phyloP scores from a whole-genome alignment of 2,113 vertebrate genomes.

The Triplophysa tibetana region DNA sequence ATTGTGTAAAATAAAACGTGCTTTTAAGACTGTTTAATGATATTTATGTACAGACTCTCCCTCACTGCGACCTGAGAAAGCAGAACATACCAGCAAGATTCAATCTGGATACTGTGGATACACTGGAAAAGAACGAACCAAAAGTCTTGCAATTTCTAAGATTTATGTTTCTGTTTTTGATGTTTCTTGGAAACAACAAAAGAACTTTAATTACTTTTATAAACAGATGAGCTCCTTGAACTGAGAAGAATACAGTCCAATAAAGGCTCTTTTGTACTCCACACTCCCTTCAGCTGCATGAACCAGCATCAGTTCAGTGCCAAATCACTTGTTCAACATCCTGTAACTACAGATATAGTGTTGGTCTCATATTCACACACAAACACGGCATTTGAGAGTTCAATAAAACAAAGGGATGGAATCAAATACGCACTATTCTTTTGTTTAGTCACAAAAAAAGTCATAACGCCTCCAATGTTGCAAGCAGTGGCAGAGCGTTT shows the following conservation, averaged over 20 bases:
- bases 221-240: slow-evolving; percentile 31
- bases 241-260: neutral
- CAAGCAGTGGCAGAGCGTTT: neutral
- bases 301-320: neutral
- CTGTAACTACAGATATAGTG: neutral
- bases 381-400: neutral
- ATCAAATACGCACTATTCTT: too few species aligned
- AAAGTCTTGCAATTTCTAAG: slow-evolving; percentile 28
- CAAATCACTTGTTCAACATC: neutral
- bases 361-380: neutral
- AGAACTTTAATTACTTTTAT: slow-evolving; percentile 24
- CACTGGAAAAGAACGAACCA: slow-evolving; percentile 38
- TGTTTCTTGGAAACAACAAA: slow-evolving; percentile 32
- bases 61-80: slow-evolving; percentile 30
- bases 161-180: slow-evolving; percentile 50
- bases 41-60: slow-evolving; percentile 19
- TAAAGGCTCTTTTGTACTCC: neutral
- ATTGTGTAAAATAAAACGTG: too few species aligned
- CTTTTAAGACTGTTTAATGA: too few species aligned
- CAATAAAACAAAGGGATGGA: too few species aligned
- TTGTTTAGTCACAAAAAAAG: too few species aligned
- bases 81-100: slow-evolving; percentile 33
- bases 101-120: slow-evolving; percentile 41
- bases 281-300: slow-evolving; percentile 2
- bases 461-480: too few species aligned